Percentiles rank a stretch among this genome's conserved stretches.
phyloP scores from a whole-genome alignment of 2,797 vertebrate species.

The Remorina albescens region DNA sequence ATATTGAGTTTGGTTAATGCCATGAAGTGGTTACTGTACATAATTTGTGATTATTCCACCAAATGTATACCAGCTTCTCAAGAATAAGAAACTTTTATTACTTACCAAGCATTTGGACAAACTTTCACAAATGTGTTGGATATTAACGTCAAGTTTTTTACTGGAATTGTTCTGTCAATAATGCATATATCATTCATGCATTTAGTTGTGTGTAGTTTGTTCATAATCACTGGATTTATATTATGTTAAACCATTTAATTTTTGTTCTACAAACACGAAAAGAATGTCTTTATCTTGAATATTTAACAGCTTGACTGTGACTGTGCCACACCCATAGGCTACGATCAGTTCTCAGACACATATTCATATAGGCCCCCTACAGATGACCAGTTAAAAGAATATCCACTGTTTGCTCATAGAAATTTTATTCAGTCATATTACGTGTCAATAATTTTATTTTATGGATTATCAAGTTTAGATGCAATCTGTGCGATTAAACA shows the following conservation, averaged over 20 bases:
- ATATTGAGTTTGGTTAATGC: background rate
- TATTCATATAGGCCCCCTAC: conserved; percentile 5
- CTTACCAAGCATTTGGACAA: background rate
- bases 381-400: background rate
- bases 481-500: too few species aligned
- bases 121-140: background rate
- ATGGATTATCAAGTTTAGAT: too few species aligned
- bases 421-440: too few species aligned
- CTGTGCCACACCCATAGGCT: conserved; percentile 33
- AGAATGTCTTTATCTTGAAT: background rate
- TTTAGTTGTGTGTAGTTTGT: background rate
- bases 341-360: background rate
- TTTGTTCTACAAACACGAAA: background rate
- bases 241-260: background rate
- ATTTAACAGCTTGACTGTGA: background rate
- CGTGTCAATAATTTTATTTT: background rate
- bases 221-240: background rate
- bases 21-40: background rate
- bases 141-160: background rate
- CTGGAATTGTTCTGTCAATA: background rate
- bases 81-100: background rate
- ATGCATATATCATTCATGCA: background rate
- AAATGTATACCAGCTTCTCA: background rate
- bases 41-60: conserved; percentile 7
- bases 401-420: background rate